Evolutionary conservation across 2,797 vertebrate genomes (phyloP).

Genomic region (Vireo griseus): DNA sequence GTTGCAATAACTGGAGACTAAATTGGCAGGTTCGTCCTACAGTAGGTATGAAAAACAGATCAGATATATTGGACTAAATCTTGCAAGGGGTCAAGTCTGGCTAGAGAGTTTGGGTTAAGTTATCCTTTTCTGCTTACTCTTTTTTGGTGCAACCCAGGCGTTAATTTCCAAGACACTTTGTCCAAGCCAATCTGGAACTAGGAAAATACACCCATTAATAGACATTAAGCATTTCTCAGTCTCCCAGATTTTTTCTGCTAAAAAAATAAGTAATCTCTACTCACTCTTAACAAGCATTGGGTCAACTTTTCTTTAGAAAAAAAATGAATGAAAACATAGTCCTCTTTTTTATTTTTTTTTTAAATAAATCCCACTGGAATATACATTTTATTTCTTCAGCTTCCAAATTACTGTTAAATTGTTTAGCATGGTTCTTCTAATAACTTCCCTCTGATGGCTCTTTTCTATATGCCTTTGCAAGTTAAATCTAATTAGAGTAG

Average conservation of each 20-base stretch:
- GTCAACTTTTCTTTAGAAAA: not conserved
- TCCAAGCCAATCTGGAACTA: not conserved
- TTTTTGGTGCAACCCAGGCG: not conserved
- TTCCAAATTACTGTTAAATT: constrained; percentile 11
- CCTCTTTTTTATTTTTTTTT: fast-evolving
- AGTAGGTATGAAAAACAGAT: not conserved
- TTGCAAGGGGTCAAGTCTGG: not conserved
- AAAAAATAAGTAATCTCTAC: not conserved
- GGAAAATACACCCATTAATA: not conserved
- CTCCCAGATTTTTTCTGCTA: not conserved
- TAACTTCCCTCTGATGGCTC: not conserved
- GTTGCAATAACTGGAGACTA: not conserved
- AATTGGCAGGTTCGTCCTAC: fast-evolving
- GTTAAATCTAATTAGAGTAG: constrained; percentile 46
- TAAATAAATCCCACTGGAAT: not conserved
- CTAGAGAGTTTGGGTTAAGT: not conserved
- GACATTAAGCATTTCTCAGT: not conserved
- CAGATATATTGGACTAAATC: not conserved
- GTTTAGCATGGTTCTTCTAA: constrained; percentile 22
- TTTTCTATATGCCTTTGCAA: constrained; percentile 7
- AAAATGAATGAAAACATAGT: not conserved
- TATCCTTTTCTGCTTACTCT: not conserved
- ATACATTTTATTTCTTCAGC: not conserved
- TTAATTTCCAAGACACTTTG: not conserved
- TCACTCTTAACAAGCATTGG: not conserved